Evolutionary conservation across 2,113 vertebrate genomes (phyloP).

Genomic region (Neotoma lepida): DNA sequence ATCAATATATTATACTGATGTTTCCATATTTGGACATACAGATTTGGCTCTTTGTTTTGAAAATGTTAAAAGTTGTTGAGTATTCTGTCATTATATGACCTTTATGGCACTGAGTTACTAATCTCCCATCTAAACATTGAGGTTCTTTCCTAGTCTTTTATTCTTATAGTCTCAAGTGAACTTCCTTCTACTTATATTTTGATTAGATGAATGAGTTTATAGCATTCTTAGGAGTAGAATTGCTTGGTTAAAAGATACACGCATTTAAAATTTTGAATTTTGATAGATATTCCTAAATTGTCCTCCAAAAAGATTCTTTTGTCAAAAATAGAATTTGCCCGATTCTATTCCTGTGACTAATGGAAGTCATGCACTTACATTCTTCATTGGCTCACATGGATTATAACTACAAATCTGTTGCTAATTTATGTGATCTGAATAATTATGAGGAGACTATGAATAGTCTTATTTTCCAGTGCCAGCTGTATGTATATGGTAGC

Average conservation of each 20-base stretch:
- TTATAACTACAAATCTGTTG: not conserved
- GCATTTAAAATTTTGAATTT: not conserved
- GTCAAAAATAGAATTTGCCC: not conserved
- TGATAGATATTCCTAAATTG: not conserved
- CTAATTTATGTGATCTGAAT: not conserved
- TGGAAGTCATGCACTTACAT: not conserved
- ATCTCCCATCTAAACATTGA: not conserved
- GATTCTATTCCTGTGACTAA: not conserved
- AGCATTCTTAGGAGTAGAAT: not conserved
- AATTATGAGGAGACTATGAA: not conserved
- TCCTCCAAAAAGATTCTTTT: not conserved
- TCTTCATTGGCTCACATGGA: not conserved
- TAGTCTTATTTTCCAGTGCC: not conserved
- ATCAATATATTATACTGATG: not conserved
- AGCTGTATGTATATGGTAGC: not conserved
- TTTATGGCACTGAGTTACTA: not conserved
- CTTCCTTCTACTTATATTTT: constrained; percentile 14
- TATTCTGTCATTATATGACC: not conserved
- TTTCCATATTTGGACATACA: not conserved
- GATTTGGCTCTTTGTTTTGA: not conserved
- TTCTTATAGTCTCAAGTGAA: not conserved
- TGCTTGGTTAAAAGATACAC: not conserved
- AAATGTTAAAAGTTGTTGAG: not conserved
- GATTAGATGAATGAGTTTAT: not conserved
- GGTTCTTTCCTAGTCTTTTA: not conserved